A percentile compares a stretch with the other conserved stretches of the same genome.
Conservation (phyloP, 1,140 invertebrate species). For the Saccostrea echinata region DNA sequence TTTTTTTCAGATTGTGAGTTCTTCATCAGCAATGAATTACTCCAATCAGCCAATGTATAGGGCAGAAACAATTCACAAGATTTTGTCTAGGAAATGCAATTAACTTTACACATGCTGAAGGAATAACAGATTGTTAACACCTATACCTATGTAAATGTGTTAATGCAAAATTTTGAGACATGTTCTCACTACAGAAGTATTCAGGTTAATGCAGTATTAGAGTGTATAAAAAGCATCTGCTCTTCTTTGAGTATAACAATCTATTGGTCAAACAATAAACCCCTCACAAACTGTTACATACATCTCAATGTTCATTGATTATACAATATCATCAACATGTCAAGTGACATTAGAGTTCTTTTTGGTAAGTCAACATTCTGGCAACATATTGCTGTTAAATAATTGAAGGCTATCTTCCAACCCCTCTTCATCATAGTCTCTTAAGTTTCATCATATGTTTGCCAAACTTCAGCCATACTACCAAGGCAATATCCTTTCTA, state of each 20-base stretch:
- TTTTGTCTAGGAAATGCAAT: too few species aligned
- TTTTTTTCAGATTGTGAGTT: too few species aligned
- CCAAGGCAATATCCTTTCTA: too few species aligned
- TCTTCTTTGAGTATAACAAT: not conserved
- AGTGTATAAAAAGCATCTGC: not conserved
- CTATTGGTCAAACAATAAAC: not conserved
- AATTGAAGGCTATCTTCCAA: not conserved
- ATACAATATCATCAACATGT: not conserved
- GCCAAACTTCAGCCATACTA: not conserved
- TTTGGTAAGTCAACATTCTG: not conserved
- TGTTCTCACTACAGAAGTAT: too few species aligned
- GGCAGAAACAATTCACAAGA: too few species aligned
- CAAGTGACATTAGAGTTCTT: conserved; percentile 17
- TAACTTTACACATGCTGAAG: too few species aligned
- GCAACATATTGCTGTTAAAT: conserved; percentile 10
- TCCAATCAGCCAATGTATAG: too few species aligned
- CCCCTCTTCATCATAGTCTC: not conserved
- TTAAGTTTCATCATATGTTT: conserved; percentile 31
- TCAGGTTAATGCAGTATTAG: too few species aligned
- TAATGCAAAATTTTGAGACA: too few species aligned
- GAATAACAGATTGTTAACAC: too few species aligned
- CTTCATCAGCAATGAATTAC: too few species aligned
- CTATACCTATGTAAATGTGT: too few species aligned
- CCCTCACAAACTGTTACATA: not conserved
- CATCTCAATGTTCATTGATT: not conserved